phyloP scores from a whole-genome alignment of 2,888 invertebrate genomes.

The Brachyptera risi region DNA sequence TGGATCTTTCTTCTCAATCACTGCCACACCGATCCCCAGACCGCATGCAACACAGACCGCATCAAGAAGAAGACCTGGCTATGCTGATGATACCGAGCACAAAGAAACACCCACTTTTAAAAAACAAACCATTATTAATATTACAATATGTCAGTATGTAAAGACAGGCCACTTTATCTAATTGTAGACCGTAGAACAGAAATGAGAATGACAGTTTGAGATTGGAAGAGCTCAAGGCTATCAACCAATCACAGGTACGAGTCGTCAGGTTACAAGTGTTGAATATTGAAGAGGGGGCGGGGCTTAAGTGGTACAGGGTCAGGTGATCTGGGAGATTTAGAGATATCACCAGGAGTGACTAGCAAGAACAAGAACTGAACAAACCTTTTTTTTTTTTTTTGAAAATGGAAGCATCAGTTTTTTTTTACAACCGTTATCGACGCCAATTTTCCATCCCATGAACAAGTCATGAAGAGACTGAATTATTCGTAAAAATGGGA shows the following conservation, averaged over 20 bases:
- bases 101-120: background rate
- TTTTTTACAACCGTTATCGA: no score
- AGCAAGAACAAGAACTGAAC: background rate
- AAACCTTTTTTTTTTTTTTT: background rate
- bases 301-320: slow-evolving; percentile 5
- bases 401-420: slow-evolving; percentile 2
- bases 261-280: slow-evolving; percentile 22
- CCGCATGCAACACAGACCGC: no score
- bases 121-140: background rate
- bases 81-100: background rate
- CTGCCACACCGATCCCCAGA: no score
- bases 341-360: background rate
- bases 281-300: slow-evolving; percentile 29
- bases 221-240: background rate
- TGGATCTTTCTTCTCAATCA: no score
- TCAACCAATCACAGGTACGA: slow-evolving; percentile 2
- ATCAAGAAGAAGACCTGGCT: no score
- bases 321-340: slow-evolving; percentile 1
- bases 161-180: slow-evolving; percentile 6
- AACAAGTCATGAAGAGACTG: no score
- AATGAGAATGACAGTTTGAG: slow-evolving; percentile 10
- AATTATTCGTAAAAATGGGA: no score
- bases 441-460: no score
- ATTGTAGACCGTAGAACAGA: slow-evolving; percentile 1
- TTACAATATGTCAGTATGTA: background rate